A percentile compares a stretch with the other conserved stretches of the same genome.
phyloP scores from a whole-genome alignment of 2,888 invertebrate genomes.

The Timema cristinae region DNA sequence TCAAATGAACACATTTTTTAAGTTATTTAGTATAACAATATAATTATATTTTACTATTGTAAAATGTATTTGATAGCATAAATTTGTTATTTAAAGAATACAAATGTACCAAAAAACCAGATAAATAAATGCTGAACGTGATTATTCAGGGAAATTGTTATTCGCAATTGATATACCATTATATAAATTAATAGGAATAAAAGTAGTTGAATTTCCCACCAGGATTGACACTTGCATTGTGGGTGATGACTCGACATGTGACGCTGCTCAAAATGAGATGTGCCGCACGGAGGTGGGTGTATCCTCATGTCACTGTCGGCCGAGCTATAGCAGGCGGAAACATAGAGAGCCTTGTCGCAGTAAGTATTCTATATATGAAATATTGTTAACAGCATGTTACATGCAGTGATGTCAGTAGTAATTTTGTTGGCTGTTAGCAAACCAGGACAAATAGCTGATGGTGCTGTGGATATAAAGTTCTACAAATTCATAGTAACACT shows the following conservation, averaged over 20 bases:
- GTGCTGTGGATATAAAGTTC: no score
- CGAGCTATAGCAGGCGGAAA: constrained; percentile 61
- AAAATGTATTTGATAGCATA: neutral
- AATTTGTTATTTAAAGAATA: neutral
- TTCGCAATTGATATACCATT: no score
- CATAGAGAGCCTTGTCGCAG: constrained; percentile 71
- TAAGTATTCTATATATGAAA: constrained; percentile 20
- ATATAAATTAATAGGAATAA: no score
- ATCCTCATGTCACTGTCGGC: constrained; percentile 82
- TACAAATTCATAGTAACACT: no score
- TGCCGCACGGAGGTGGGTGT: constrained; percentile 83
- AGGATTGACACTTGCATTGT: constrained; percentile 92
- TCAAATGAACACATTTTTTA: no score
- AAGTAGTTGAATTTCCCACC: neutral
- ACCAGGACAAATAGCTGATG: no score
- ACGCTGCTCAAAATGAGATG: constrained; percentile 79
- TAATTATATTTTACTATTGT: neutral
- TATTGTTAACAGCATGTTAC: no score
- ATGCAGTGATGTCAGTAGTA: no score
- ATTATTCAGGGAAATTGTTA: no score
- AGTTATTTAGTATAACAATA: neutral
- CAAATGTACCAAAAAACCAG: neutral
- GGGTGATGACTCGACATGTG: constrained; percentile 87
- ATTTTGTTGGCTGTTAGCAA: no score
- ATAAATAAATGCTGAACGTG: neutral